A percentile compares a stretch with the other conserved stretches of the same genome.
phyloP scores from a whole-genome alignment of 1,140 invertebrate species.

The Leptopilina clavipes region DNA sequence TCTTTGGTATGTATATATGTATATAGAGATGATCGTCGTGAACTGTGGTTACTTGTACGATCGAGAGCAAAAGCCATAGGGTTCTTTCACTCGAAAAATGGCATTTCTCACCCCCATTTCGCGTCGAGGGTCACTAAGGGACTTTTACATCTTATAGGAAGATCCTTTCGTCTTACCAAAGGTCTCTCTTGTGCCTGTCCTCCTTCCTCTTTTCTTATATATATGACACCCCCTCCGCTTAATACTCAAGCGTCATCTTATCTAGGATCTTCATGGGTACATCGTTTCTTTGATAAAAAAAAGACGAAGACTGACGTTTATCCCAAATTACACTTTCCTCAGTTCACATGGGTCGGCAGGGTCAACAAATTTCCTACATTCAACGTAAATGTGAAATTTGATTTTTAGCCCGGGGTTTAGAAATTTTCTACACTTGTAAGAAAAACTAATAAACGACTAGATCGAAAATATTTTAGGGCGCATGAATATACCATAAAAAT shows the following conservation, averaged over 20 bases:
- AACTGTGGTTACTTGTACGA: conserved; percentile 41
- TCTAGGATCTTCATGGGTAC: conserved; percentile 52
- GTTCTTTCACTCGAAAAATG: conserved; percentile 50
- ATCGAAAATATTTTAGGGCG: too few relatives aligned
- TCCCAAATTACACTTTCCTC: conserved; percentile 8
- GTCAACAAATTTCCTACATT: conserved; percentile 28
- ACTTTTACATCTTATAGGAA: conserved; percentile 42
- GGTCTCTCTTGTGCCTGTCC: conserved; percentile 25
- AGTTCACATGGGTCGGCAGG: not conserved
- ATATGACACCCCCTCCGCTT: conserved; percentile 25
- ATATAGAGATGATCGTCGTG: conserved; percentile 6
- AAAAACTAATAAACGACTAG: not conserved
- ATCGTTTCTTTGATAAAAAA: conserved; percentile 48
- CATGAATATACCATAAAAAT: too few relatives aligned
- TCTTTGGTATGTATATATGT: not conserved
- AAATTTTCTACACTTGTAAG: not conserved
- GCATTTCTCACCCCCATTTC: conserved; percentile 49
- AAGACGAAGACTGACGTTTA: conserved; percentile 44
- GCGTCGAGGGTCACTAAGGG: conserved; percentile 46
- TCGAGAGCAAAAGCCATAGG: conserved; percentile 40
- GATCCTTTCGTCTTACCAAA: conserved; percentile 45
- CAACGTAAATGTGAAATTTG: conserved; percentile 46
- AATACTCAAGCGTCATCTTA: conserved; percentile 52
- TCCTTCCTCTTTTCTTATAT: conserved; percentile 32
- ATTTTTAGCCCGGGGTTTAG: conserved; percentile 7